phyloP scores from a whole-genome alignment of 1,140 invertebrate species.

The Apis florea region DNA sequence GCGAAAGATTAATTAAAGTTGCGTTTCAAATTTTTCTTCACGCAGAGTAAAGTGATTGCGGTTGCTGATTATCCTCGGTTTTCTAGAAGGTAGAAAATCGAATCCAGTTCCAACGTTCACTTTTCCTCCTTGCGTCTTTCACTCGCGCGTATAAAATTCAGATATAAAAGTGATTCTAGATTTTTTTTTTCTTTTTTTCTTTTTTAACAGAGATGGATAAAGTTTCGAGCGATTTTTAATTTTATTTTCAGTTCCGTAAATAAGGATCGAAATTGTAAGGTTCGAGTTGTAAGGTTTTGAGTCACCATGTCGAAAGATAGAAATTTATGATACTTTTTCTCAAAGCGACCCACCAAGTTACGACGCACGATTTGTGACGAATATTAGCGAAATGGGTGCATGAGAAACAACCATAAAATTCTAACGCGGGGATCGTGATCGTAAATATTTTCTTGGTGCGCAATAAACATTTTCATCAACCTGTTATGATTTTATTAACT shows the following conservation, averaged over 20 bases:
- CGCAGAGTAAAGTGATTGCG: too few species aligned
- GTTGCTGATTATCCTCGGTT: background rate
- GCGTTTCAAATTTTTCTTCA: too few species aligned
- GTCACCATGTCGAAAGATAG: background rate
- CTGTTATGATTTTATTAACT: slow-evolving; percentile 15
- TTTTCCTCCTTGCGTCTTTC: background rate
- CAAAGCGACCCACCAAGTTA: too few species aligned
- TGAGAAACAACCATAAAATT: slow-evolving; percentile 24
- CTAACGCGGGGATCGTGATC: background rate
- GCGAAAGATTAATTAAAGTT: too few species aligned
- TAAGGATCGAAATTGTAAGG: background rate
- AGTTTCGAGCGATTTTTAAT: too few species aligned
- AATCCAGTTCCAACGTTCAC: background rate
- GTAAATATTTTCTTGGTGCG: slow-evolving; percentile 19
- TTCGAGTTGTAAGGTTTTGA: background rate
- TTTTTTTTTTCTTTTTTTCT: too few species aligned
- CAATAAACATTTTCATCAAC: slow-evolving; percentile 19
- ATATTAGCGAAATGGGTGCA: background rate
- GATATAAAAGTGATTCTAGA: background rate
- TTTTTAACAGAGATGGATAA: too few species aligned
- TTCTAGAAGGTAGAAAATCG: background rate
- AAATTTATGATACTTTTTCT: background rate
- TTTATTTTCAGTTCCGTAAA: too few species aligned
- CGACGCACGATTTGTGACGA: background rate
- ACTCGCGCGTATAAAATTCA: background rate